Evolutionary conservation across 2,113 vertebrate species (phyloP).

Genomic region (Cyphomyrus plagiostoma): DNA sequence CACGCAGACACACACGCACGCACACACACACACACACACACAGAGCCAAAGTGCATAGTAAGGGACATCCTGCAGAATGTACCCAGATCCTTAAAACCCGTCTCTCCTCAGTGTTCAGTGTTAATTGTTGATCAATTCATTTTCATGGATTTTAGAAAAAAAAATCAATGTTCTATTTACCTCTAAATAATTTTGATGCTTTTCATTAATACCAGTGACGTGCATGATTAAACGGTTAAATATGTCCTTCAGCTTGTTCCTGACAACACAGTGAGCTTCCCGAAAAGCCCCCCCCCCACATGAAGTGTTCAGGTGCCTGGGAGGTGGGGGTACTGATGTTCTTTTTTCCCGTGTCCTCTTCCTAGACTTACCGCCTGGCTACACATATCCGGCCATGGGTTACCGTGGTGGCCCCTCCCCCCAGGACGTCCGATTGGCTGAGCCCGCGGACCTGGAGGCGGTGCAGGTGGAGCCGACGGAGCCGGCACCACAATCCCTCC

Average conservation of each 20-base stretch:
- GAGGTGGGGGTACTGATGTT: not conserved
- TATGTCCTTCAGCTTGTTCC: not conserved
- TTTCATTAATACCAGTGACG: constrained; percentile 16
- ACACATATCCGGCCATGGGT: constrained; percentile 66
- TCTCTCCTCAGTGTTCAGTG: not conserved
- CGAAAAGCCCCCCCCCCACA: not conserved
- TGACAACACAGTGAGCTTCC: not conserved
- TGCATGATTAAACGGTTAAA: constrained; percentile 23
- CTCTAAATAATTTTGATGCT: not conserved
- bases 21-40: constrained; percentile 16
- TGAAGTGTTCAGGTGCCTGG: constrained; percentile 22
- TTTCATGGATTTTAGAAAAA: not conserved
- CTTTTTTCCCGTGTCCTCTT: constrained; percentile 6
- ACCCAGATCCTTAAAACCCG: not conserved
- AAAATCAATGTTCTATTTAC: not conserved
- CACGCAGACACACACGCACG: constrained; percentile 24
- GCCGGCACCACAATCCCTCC: constrained; percentile 37
- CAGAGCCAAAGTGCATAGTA: constrained; percentile 22
- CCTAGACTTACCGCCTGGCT: constrained; percentile 78
- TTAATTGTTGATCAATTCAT: constrained; percentile 12
- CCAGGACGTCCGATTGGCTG: constrained; percentile 63
- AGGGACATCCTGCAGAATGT: not conserved
- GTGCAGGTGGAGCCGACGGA: constrained; percentile 60
- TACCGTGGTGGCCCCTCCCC: constrained; percentile 71
- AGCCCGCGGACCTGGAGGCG: constrained; percentile 69